Evolutionary conservation across 2,797 vertebrate species (phyloP).

Genomic region (Crenichthys baileyi): DNA sequence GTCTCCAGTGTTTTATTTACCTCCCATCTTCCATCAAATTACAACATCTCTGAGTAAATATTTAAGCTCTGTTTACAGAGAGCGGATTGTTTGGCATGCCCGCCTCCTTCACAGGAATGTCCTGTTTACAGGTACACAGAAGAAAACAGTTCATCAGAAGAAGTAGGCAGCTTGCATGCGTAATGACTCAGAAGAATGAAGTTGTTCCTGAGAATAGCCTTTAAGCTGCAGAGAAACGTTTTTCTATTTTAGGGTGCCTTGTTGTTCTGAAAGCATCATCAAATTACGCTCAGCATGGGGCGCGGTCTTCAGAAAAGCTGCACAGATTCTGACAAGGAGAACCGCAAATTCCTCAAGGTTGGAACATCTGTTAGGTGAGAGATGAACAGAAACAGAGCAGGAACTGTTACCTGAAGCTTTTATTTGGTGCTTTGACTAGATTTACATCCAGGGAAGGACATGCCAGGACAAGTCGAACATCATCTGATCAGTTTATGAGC

Average conservation of each 20-base stretch:
- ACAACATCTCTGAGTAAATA: conserved; percentile 5
- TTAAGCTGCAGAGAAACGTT: background rate
- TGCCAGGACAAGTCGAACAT: background rate
- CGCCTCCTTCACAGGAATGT: conserved; percentile 35
- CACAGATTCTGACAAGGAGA: background rate
- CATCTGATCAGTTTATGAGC: background rate
- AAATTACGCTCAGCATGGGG: background rate
- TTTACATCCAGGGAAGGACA: conserved; percentile 1
- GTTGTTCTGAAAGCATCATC: background rate
- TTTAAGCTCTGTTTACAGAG: conserved; percentile 18
- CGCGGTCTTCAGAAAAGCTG: background rate
- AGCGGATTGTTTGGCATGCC: background rate
- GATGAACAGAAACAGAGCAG: background rate
- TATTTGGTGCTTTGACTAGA: conserved; percentile 1
- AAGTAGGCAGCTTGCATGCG: conserved; percentile 6
- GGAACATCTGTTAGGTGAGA: conserved; percentile 2
- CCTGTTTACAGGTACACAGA: conserved; percentile 49
- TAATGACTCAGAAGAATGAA: conserved; percentile 3
- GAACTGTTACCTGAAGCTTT: background rate
- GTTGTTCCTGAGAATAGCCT: background rate
- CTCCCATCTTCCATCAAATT: background rate
- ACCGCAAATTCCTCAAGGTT: background rate
- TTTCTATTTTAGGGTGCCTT: background rate
- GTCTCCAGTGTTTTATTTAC: conserved; percentile 1
- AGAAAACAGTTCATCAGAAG: conserved; percentile 23